These are phyloP conservation scores for Zoroaster sp. DNA, from an alignment of 53 echinoderm and acorn worm species.

Conservation along the genomic window DNA sequence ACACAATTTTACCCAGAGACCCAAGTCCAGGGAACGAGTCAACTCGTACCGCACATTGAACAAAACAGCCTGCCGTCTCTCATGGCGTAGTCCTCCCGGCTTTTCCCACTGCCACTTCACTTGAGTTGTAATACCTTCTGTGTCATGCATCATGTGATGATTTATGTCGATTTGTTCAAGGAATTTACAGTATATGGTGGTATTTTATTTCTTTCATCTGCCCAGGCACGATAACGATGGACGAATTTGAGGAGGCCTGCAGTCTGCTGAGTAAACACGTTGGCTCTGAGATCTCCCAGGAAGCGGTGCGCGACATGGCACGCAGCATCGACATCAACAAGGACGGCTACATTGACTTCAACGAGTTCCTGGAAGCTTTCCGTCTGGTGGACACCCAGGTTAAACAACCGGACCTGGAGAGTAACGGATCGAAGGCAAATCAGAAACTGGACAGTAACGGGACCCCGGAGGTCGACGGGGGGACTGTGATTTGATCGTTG, in stretches of 20 bases:
- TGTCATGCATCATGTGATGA: too few relatives aligned
- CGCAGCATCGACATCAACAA: slow-evolving; percentile 95
- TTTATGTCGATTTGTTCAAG: too few relatives aligned
- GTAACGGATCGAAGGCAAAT: slow-evolving; percentile 17
- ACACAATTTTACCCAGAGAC: too few relatives aligned
- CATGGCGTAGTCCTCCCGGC: too few relatives aligned
- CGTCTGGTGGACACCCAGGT: slow-evolving; percentile 85
- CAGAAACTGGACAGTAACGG: slow-evolving; percentile 23
- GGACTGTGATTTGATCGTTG: slow-evolving; percentile 14
- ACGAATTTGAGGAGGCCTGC: slow-evolving; percentile 97
- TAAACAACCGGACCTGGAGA: slow-evolving; percentile 22
- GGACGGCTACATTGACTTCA: slow-evolving; percentile 97
- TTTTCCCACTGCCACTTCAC: too few relatives aligned
- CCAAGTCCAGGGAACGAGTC: too few relatives aligned
- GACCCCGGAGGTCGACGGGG: background rate
- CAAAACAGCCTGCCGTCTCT: too few relatives aligned
- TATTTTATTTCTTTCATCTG: background rate
- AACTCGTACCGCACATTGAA: too few relatives aligned
- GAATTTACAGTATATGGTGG: too few relatives aligned
- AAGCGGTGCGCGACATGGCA: slow-evolving; percentile 87
- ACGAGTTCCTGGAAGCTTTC: slow-evolving; percentile 97
- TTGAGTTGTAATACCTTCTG: too few relatives aligned
- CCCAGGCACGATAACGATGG: slow-evolving; percentile 91
- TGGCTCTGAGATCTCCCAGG: slow-evolving; percentile 80
- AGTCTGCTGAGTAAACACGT: slow-evolving; percentile 82